phyloP scores from a whole-genome alignment of 2,797 vertebrate genomes.

The Falco concolor region DNA sequence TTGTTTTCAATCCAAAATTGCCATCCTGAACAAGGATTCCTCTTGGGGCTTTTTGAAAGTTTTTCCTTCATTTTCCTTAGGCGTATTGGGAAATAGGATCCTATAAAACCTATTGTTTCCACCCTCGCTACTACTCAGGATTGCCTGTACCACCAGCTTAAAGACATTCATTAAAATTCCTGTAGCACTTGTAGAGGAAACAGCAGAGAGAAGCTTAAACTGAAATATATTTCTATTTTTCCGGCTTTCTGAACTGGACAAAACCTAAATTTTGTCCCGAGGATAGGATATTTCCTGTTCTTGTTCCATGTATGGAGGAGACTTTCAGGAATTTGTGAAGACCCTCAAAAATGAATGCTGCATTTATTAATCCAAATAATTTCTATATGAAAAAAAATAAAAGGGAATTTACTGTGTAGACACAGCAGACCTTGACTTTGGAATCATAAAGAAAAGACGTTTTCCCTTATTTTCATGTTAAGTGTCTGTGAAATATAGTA shows the following conservation, averaged over 20 bases:
- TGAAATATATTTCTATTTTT: neutral
- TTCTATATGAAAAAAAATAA: neutral
- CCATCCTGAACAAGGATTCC: neutral
- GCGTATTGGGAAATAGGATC: neutral
- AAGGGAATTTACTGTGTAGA: neutral
- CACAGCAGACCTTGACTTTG: neutral
- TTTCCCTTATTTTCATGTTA: neutral
- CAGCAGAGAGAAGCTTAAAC: neutral
- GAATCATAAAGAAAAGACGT: neutral
- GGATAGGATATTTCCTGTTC: neutral
- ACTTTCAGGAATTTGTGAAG: neutral
- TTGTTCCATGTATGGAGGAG: neutral
- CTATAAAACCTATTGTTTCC: neutral
- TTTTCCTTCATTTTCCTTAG: neutral
- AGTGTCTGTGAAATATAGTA: neutral
- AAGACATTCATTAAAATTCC: neutral
- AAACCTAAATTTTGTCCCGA: neutral
- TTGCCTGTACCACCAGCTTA: neutral
- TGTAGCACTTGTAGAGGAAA: neutral
- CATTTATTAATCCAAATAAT: neutral
- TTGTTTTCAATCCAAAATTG: neutral
- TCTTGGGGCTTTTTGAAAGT: rapidly evolving
- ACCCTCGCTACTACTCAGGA: neutral
- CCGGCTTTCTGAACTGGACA: neutral
- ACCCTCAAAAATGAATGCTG: neutral